Evolutionary conservation across 2,888 invertebrate genomes (phyloP).

Genomic region (Campopleginae sp.): DNA sequence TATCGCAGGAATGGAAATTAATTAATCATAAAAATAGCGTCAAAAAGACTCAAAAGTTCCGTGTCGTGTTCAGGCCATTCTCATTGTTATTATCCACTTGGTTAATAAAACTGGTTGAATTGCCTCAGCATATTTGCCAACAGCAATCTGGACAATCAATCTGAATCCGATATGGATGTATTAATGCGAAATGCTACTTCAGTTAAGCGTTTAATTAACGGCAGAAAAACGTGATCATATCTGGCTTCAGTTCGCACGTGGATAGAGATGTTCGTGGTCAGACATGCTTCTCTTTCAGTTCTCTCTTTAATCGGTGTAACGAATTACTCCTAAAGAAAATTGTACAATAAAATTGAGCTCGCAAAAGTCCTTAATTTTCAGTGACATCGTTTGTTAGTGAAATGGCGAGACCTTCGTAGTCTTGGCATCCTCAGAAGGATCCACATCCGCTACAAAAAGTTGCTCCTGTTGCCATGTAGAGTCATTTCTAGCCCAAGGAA

Average conservation of each 20-base stretch:
- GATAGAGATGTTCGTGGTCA: constrained; percentile 59
- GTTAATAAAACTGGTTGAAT: not conserved
- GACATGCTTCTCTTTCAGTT: constrained; percentile 23
- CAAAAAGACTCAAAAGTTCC: not conserved
- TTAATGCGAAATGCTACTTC: constrained; percentile 34
- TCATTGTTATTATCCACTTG: not conserved
- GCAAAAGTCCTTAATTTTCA: not conserved
- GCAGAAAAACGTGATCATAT: constrained; percentile 35
- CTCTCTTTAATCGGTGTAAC: not conserved
- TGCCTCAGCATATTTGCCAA: not conserved
- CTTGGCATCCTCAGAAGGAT: too few species aligned
- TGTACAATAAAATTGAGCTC: not conserved
- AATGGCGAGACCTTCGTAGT: not conserved
- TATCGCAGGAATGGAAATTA: not conserved
- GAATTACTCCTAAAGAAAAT: not conserved
- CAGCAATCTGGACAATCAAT: constrained; percentile 18
- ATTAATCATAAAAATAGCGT: not conserved
- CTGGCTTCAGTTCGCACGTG: constrained; percentile 41
- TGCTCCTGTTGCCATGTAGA: too few species aligned
- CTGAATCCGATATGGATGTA: constrained; percentile 3
- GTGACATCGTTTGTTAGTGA: not conserved
- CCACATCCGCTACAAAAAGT: too few species aligned
- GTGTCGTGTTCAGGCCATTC: not conserved
- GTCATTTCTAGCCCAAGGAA: not conserved
- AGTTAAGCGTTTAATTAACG: constrained; percentile 61